Base-by-base conservation (phyloP, 2,797 vertebrate genomes). In the Vireo griseus region DNA sequence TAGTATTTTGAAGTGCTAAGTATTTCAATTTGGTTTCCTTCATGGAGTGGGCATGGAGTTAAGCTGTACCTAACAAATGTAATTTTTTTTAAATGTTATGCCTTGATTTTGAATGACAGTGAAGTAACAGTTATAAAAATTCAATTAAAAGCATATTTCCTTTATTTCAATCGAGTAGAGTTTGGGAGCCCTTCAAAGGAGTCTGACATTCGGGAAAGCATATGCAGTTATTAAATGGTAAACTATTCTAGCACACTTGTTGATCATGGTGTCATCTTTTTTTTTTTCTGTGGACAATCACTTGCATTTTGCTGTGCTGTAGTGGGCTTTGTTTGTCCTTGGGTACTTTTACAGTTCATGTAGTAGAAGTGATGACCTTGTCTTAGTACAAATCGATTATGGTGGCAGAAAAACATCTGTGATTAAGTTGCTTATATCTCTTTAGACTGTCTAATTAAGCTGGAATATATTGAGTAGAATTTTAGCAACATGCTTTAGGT, bases 401-500 rank as follows among this genome's bases (percentile, higher is more conserved):
- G n/a, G 92, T 96, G 66, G 90, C 76, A 90, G 81, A 93, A 95
- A 95, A 96, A 29, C 5, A 80, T 97, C 92, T 95, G 78, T 85
- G 29, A 94, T 90, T 73, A 97, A 96, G 95, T 94, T 78, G 75
- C 24, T 96, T 94, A 29, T 68, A 58, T 95, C 76, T 89, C 76
- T 94, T 63, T 88, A 95, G 72, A 48, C 51, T 91, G 82, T 88
- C 83, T 92, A 96, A 91, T 94, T 96, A 96, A 97, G 76, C 82
- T 95, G 88, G 62, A 28, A 57, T 20, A 89, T 58, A 79, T 44
- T 85, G 76, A 72, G 72, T 78, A 95, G 86, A 91, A 87, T 87
- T 78, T 96, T 83, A 95, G 45, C 55, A 94, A 86, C 26, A 19
- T 62, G 15, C 15, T 92, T 91, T 76, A 50, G 15, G 31, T 37